Base-by-base conservation (phyloP, 2,113 vertebrate species). In the Microtus montanus region DNA sequence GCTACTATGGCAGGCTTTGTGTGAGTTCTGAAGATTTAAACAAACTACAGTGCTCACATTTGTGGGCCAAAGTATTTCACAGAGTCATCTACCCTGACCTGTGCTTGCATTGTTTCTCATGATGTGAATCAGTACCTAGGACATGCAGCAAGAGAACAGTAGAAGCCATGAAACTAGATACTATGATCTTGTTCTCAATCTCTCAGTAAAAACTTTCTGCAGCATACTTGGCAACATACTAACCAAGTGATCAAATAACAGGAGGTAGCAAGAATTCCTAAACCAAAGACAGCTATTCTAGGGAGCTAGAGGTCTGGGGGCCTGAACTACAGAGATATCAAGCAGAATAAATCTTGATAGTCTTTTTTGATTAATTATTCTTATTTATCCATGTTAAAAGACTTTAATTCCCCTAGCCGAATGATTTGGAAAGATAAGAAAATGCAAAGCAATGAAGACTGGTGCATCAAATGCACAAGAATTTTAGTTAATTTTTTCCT, bases 371-470 rank as follows among this genome's bases (percentile, higher is more conserved):
- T 75, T 64, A 85, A 82, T 75, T 90, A 75, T 90, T 94, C 49
- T 71, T 38, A 87, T 30, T 82, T 89, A 20, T 89, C 83, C 66
- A 91, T 89, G 77, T 66, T 35, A 92, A 84, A 63, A 74, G 68
- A 80, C 88, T 74, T 47, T 22, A 91, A 47, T n/a, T 91, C 44
- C 33, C 77, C 38, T 41, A 77, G 33, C 87, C 54, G 73, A 7
- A 61, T 41, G 35, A 30, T 89, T 80, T 91, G 47, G 47, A 90
- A 94, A 74, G 47, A 90, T 89, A 73, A 92, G 58, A 89, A 75
- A 84, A 64, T 28, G 80, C 63, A 14, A 84, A 64, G 38, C 63
- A 61, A 64, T 44, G 58, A 54, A 1, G 26, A 70, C 11, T 35
- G 22, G 8, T 12, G 49, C 7, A 30, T 79, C 20, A 47, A 87